These are phyloP conservation scores for Etheostoma cragini DNA, from an alignment of 2,113 vertebrate species.

Conservation along the genomic window DNA sequence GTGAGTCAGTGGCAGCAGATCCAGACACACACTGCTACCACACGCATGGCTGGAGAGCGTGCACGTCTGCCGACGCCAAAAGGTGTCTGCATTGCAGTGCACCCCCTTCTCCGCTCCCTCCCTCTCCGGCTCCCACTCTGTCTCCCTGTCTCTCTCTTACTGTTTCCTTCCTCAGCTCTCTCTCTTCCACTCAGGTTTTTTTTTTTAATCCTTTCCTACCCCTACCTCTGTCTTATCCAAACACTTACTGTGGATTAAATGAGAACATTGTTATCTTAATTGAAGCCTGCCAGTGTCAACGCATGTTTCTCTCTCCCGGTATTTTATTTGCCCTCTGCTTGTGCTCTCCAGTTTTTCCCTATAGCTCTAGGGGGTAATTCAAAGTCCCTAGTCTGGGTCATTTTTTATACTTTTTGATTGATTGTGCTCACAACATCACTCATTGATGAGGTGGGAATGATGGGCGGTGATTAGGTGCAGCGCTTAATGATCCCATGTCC, in stretches of 20 bases:
- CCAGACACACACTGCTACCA: conserved; percentile 38
- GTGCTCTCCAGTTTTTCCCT: not conserved
- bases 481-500: conserved; percentile 22
- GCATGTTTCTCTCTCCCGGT: not conserved
- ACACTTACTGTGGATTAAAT: conserved; percentile 39
- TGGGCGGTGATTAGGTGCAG: not conserved
- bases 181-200: not conserved
- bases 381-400: conserved; percentile 28
- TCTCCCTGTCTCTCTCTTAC: conserved; percentile 10
- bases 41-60: conserved; percentile 60
- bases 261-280: conserved; percentile 23
- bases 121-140: not conserved
- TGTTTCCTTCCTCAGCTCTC: not conserved
- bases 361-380: conserved; percentile 9
- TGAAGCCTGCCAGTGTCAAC: not conserved
- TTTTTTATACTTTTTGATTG: conserved; percentile 11
- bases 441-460: not conserved
- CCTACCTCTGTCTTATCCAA: conserved; percentile 6
- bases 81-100: conserved; percentile 80
- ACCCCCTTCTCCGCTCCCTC: conserved; percentile 11
- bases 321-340: conserved; percentile 4
- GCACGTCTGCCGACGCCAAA: conserved; percentile 62
- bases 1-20: conserved; percentile 20
- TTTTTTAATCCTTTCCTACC: not conserved
- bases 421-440: not conserved